Conservation (phyloP, 2,888 invertebrate genomes). For the Julus scandinavius region DNA sequence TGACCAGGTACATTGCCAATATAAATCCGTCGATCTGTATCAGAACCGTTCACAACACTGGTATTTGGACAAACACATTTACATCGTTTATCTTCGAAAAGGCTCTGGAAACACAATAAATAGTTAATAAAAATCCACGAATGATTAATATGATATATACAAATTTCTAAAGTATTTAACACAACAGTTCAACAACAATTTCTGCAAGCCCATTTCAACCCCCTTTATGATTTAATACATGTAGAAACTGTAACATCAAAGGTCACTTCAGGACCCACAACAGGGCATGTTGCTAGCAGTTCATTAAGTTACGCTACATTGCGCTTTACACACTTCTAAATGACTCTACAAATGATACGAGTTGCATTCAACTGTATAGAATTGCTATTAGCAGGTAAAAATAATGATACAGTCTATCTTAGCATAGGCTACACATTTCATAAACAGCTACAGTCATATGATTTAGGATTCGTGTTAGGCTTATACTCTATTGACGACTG, state of each 20-base stretch:
- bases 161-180: too few relatives aligned
- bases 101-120: conserved; percentile 69
- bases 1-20: conserved; percentile 83
- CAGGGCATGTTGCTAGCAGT: too few relatives aligned
- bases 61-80: conserved; percentile 87
- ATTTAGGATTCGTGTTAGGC: not conserved
- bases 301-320: too few relatives aligned
- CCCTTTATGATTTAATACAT: too few relatives aligned
- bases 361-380: not conserved
- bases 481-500: not conserved
- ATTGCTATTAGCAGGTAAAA: not conserved
- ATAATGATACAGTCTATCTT: not conserved
- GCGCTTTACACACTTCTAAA: not conserved
- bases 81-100: conserved; percentile 86
- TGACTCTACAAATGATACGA: not conserved
- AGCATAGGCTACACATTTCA: too few relatives aligned
- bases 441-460: not conserved
- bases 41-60: conserved; percentile 74
- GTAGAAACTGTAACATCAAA: too few relatives aligned
- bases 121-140: too few relatives aligned
- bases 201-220: too few relatives aligned
- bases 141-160: too few relatives aligned
- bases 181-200: too few relatives aligned
- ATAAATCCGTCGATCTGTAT: conserved; percentile 76
- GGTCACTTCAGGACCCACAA: too few relatives aligned